A percentile compares a stretch with the other conserved stretches of the same genome.
These are phyloP conservation scores for Tetrapedia diversipes DNA, from an alignment of 2,888 invertebrate species.

Conservation along the genomic window DNA sequence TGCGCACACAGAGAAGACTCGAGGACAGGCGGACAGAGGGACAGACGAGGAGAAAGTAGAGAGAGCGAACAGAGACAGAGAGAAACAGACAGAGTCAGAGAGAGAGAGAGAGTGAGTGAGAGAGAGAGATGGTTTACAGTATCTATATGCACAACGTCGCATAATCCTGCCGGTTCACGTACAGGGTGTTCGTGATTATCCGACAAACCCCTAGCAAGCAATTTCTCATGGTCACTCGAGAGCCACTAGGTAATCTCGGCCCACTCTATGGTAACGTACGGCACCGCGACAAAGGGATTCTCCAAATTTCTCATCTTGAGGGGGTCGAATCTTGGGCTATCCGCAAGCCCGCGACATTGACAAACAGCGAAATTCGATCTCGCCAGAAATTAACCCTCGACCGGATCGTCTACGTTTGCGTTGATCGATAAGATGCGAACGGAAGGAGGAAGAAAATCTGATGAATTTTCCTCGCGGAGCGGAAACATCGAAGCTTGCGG, in stretches of 20 bases:
- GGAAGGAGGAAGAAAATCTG: no score
- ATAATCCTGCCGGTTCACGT: slow-evolving; percentile 69
- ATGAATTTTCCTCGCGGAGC: background rate
- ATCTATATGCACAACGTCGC: slow-evolving; percentile 65
- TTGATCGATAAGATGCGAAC: no score
- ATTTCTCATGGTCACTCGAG: slow-evolving; percentile 71
- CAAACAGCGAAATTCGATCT: slow-evolving; percentile 64
- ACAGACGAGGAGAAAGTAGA: slow-evolving; percentile 28
- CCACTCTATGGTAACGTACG: slow-evolving; percentile 65
- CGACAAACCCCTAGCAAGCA: slow-evolving; percentile 69
- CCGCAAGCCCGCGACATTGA: slow-evolving; percentile 48
- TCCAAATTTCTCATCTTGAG: slow-evolving; percentile 65
- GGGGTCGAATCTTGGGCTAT: slow-evolving; percentile 45
- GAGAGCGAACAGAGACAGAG: slow-evolving; percentile 14
- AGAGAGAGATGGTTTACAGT: slow-evolving; percentile 43
- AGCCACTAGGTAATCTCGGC: slow-evolving; percentile 66
- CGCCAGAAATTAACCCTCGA: slow-evolving; percentile 35
- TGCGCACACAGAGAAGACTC: slow-evolving; percentile 30
- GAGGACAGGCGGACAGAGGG: slow-evolving; percentile 38
- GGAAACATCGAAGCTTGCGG: background rate
- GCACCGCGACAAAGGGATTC: slow-evolving; percentile 68
- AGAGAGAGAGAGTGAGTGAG: slow-evolving; percentile 24
- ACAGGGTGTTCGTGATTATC: slow-evolving; percentile 72
- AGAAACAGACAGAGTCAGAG: slow-evolving; percentile 26
- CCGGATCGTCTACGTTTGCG: no score